Conservation (phyloP, 2,797 vertebrate genomes). For the Balearica regulorum region DNA sequence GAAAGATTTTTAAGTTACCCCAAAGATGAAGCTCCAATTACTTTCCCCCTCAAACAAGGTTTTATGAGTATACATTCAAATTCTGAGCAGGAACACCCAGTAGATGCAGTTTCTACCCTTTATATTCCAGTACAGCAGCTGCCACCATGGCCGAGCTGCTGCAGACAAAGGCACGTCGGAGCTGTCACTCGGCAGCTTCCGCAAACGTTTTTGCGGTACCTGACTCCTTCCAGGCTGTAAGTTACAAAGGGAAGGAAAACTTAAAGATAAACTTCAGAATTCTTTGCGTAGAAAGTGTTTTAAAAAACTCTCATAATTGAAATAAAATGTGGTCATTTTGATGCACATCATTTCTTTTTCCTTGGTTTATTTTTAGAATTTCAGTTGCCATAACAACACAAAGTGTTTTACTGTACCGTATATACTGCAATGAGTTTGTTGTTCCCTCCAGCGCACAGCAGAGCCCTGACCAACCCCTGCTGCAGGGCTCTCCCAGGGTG, state of each 20-base stretch:
- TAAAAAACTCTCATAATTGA: not conserved
- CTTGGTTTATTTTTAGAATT: conserved; percentile 36
- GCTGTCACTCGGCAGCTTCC: not conserved
- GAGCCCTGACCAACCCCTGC: not conserved
- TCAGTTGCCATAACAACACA: conserved; percentile 62
- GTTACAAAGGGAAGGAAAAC: not conserved
- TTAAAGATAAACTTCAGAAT: not conserved
- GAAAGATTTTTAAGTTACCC: not conserved
- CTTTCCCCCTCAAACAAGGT: not conserved
- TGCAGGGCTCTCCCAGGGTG: fast-evolving
- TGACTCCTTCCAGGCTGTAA: fast-evolving
- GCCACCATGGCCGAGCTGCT: not conserved
- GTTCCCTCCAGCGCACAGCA: not conserved
- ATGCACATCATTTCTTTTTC: not conserved
- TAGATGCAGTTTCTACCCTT: fast-evolving
- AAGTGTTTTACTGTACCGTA: conserved; percentile 30
- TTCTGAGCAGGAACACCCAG: fast-evolving
- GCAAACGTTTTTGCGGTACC: not conserved
- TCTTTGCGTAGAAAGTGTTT: not conserved
- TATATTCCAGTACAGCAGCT: fast-evolving
- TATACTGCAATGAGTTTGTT: not conserved
- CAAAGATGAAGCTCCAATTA: not conserved
- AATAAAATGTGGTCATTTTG: conserved; percentile 22
- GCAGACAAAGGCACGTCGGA: fast-evolving
- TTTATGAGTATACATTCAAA: fast-evolving